Conservation (phyloP, 2,797 vertebrate species). For the Naso thynnoides region DNA sequence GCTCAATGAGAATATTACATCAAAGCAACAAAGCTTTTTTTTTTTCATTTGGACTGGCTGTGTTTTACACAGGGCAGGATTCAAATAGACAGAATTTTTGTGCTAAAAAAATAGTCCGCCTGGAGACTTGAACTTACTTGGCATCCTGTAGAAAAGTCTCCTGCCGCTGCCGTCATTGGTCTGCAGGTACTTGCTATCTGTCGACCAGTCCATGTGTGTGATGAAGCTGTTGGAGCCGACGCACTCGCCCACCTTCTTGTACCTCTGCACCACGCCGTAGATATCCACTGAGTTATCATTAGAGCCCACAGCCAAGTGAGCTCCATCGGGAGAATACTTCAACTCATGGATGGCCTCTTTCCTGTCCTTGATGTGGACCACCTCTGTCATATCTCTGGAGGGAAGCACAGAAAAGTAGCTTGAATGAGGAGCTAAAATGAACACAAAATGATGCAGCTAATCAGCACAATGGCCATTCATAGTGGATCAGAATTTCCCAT, state of each 20-base stretch:
- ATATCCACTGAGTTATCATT: slow-evolving; percentile 96
- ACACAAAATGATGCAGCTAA: slow-evolving; percentile 22
- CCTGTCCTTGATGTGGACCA: slow-evolving; percentile 98
- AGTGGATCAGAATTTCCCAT: slow-evolving; percentile 21
- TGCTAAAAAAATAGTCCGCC: background rate
- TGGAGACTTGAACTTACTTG: slow-evolving; percentile 85
- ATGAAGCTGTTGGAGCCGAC: slow-evolving; percentile 94
- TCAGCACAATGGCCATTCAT: slow-evolving; percentile 18
- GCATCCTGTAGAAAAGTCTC: slow-evolving; percentile 96
- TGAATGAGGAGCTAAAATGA: slow-evolving; percentile 27
- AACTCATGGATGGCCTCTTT: slow-evolving; percentile 99
- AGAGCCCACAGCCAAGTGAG: slow-evolving; percentile 95
- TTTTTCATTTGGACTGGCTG: background rate
- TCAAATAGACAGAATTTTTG: background rate
- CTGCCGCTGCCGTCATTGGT: slow-evolving; percentile 95
- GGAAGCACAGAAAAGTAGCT: slow-evolving; percentile 17
- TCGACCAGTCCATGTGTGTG: slow-evolving; percentile 99
- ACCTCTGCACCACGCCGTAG: slow-evolving; percentile 95
- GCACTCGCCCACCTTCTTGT: slow-evolving; percentile 98
- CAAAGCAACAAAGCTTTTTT: background rate
- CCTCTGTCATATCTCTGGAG: slow-evolving; percentile 98
- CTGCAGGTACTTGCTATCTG: slow-evolving; percentile 95
- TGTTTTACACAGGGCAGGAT: background rate
- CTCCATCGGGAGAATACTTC: slow-evolving; percentile 97
- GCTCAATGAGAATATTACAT: slow-evolving; percentile 2